These are phyloP conservation scores for Nyleta sp. DNA, from an alignment of 2,888 invertebrate genomes.

Conservation along the genomic window DNA sequence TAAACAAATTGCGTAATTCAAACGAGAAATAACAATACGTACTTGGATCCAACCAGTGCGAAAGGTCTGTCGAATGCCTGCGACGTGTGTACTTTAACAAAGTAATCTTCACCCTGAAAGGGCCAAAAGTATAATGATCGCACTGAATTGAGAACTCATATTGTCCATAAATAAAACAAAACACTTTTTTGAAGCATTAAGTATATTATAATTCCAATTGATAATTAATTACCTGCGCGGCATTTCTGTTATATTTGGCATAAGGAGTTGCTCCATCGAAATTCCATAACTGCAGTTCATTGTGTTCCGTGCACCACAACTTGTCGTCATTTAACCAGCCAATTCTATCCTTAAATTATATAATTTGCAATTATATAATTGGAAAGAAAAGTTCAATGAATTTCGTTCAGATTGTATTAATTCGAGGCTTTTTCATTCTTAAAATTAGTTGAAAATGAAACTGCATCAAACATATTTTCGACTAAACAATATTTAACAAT, in stretches of 20 bases:
- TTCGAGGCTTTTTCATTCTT: no score
- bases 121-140: no score
- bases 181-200: no score
- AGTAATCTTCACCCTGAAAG: slow-evolving; percentile 80
- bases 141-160: no score
- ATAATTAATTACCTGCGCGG: slow-evolving; percentile 78
- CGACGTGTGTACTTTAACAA: slow-evolving; percentile 85
- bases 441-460: no score
- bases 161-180: no score
- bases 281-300: slow-evolving; percentile 88
- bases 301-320: slow-evolving; percentile 88
- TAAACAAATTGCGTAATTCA: slow-evolving; percentile 66
- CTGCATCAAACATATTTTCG: no score
- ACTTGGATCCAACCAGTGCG: slow-evolving; percentile 87
- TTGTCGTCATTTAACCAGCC: slow-evolving; percentile 82
- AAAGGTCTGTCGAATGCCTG: slow-evolving; percentile 83
- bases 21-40: slow-evolving; percentile 67
- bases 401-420: no score
- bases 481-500: no score
- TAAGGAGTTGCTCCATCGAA: slow-evolving; percentile 85
- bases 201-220: no score
- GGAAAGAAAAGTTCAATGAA: slow-evolving; percentile 12
- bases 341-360: slow-evolving; percentile 78
- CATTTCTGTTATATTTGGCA: slow-evolving; percentile 82
- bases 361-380: slow-evolving; percentile 4